Conservation (phyloP, 2,888 invertebrate species). For the Tridacna crocea region DNA sequence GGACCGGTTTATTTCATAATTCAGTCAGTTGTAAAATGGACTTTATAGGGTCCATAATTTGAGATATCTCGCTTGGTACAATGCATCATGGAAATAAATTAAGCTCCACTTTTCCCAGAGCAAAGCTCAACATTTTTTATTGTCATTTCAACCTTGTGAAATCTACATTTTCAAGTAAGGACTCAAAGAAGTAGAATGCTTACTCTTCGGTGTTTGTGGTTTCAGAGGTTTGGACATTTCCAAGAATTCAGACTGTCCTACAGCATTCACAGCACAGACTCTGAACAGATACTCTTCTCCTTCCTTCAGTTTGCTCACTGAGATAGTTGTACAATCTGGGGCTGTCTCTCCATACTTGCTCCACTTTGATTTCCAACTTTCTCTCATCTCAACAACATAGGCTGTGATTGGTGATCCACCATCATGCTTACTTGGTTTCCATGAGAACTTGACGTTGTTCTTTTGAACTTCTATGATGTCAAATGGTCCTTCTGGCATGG, state of each 20-base stretch:
- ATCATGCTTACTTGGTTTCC: conserved; percentile 86
- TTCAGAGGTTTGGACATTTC: conserved; percentile 72
- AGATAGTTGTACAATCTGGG: conserved; percentile 68
- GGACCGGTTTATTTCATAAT: too few relatives aligned
- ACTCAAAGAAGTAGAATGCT: conserved; percentile 50
- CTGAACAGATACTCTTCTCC: conserved; percentile 94
- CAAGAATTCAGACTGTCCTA: conserved; percentile 91
- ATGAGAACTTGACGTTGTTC: conserved; percentile 72
- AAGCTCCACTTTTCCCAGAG: too few relatives aligned
- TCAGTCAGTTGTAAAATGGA: too few relatives aligned
- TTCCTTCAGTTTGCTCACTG: conserved; percentile 88
- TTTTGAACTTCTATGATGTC: conserved; percentile 71
- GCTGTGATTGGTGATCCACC: conserved; percentile 92
- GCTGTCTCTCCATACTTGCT: conserved; percentile 85
- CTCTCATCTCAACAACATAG: conserved; percentile 92
- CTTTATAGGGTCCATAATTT: too few relatives aligned
- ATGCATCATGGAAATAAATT: too few relatives aligned
- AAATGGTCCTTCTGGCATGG: conserved; percentile 74
- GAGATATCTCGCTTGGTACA: too few relatives aligned
- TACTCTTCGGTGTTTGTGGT: conserved; percentile 79
- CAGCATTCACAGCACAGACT: conserved; percentile 93
- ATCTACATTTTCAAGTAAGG: too few relatives aligned
- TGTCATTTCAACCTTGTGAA: too few relatives aligned
- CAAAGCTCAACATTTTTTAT: too few relatives aligned
- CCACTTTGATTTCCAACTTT: conserved; percentile 83